Conservation (phyloP, 1,140 invertebrate genomes). For the Archivesica marissinica region DNA sequence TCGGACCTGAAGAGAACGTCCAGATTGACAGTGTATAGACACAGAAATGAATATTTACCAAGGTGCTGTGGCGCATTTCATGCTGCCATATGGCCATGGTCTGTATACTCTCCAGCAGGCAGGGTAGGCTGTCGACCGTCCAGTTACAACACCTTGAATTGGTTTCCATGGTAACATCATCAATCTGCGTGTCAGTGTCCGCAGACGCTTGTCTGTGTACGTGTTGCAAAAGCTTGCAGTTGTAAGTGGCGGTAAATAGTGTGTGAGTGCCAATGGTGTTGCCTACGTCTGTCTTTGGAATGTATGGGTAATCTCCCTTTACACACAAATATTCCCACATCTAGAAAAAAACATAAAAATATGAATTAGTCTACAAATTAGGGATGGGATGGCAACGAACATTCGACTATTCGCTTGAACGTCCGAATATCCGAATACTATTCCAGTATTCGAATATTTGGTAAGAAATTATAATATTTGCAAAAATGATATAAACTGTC, state of each 20-base stretch:
- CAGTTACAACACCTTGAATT: background rate
- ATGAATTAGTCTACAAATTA: too few relatives aligned
- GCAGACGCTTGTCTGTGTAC: background rate
- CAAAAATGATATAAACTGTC: too few relatives aligned
- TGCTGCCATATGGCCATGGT: slow-evolving; percentile 11
- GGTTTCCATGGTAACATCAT: background rate
- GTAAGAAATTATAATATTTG: too few relatives aligned
- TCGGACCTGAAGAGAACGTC: too few relatives aligned
- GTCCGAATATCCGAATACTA: too few relatives aligned
- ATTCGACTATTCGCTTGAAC: too few relatives aligned
- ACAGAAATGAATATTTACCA: slow-evolving; percentile 12
- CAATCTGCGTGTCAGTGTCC: background rate
- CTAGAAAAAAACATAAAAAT: slow-evolving; percentile 34
- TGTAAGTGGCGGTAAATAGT: slow-evolving; percentile 48
- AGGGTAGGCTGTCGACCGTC: background rate
- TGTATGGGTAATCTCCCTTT: slow-evolving; percentile 45
- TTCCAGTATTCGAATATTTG: too few relatives aligned
- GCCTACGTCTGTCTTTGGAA: background rate
- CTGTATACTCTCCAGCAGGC: slow-evolving; percentile 30
- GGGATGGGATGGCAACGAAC: too few relatives aligned
- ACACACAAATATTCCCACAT: slow-evolving; percentile 51
- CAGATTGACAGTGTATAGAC: too few relatives aligned
- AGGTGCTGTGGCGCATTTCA: background rate
- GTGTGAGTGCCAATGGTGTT: background rate
- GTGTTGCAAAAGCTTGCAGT: slow-evolving; percentile 24